These are phyloP conservation scores for Catocala sponsa DNA, from an alignment of 2,888 invertebrate genomes.

Conservation along the genomic window DNA sequence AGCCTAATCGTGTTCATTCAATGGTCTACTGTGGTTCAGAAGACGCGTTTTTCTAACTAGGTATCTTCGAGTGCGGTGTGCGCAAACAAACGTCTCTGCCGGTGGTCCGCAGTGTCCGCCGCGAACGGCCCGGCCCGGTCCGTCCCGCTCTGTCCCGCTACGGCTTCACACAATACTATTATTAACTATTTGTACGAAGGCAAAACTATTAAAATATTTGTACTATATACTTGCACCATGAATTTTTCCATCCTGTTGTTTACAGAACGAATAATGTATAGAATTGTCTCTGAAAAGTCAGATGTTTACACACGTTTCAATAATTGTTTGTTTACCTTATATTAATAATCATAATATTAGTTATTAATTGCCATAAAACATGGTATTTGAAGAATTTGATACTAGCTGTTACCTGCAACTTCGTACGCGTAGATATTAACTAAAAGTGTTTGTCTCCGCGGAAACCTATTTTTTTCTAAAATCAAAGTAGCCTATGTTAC, in stretches of 20 bases:
- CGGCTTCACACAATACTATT: slow-evolving; percentile 57
- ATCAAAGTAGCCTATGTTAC: too few species aligned
- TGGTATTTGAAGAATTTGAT: too few species aligned
- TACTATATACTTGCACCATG: slow-evolving; percentile 68
- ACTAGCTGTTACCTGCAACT: too few species aligned
- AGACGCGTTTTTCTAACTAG: slow-evolving; percentile 4
- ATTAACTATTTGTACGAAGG: slow-evolving; percentile 68
- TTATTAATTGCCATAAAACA: too few species aligned
- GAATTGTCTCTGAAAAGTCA: slow-evolving; percentile 3
- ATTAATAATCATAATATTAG: too few species aligned
- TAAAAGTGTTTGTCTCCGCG: too few species aligned
- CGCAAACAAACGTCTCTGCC: slow-evolving; percentile 43
- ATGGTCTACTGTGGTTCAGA: too few species aligned
- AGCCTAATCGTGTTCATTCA: too few species aligned
- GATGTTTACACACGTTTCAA: too few species aligned
- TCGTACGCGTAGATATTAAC: too few species aligned
- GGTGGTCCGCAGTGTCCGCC: slow-evolving; percentile 56
- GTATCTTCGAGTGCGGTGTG: slow-evolving; percentile 21
- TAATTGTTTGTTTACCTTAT: too few species aligned
- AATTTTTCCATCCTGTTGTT: slow-evolving; percentile 55
- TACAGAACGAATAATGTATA: slow-evolving; percentile 30
- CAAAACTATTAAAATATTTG: slow-evolving; percentile 77
- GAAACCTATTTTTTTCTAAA: too few species aligned
- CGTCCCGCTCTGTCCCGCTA: slow-evolving; percentile 13
- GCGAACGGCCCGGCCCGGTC: slow-evolving; percentile 9